Evolutionary conservation across 2,888 invertebrate species (phyloP), one percentile per base, ranked within the genome.

Genomic region (Drosophila macrospina): DNA sequence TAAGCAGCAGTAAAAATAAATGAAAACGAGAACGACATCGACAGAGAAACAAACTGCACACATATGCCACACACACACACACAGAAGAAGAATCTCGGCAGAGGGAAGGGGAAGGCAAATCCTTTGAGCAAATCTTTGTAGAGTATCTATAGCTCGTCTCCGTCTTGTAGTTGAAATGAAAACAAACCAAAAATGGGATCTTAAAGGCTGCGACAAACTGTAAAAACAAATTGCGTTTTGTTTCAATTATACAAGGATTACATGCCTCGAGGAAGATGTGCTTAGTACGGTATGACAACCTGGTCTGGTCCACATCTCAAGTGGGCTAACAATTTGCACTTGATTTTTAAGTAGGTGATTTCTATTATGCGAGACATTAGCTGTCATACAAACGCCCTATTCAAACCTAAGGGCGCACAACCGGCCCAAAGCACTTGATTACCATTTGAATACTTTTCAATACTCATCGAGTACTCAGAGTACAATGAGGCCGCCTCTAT

Each of bases 291-390:
- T 15, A 50, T 51, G 26, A 36, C 36, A 36, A 5, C 32, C 32
- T 1, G 11, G 37, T 4, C 5, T 45, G 32, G 32, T 28, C 44
- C 6, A 16, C 39, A 32, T 69, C 79, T 87, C 79, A 83, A 87
- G 87, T 83, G 81, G 82, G 70, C 55, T 61, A 61, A 86, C 86
- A 86, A 86, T 86, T 86, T 81, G 86, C 85, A 88, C 86, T 86
- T 88, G 86, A 86, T 85, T 86, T 62, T 34, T 84, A 88, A 86
- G 86, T 88, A 86, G 86, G 84, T 84, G 86, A 86, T 86, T 86
- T 88, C 77, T 84, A 88, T 86, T 88, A 88, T 86, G 84, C 76
- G 84, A 84, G 80, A 86, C 88, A 88, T 88, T 86, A 86, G 85
- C 77, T 84, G 85, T 84, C 86, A 86, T 86, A 88, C 88, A 88